A percentile compares a stretch with the other conserved stretches of the same genome.
These are phyloP conservation scores for Acleris sparsana DNA, from an alignment of 2,888 invertebrate species.

Conservation along the genomic window DNA sequence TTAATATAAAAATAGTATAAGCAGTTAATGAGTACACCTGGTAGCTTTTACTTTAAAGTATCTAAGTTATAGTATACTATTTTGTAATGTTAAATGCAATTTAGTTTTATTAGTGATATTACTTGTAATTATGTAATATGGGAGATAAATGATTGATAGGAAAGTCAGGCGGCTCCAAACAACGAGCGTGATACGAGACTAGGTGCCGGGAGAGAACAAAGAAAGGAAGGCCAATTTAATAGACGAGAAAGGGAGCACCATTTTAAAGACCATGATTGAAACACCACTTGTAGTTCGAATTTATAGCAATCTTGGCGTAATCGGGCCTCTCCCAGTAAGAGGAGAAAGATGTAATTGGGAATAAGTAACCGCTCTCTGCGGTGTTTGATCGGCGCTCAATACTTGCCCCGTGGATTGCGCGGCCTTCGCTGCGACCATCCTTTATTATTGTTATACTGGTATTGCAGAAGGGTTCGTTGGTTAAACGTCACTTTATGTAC, in stretches of 20 bases:
- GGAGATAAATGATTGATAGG: neutral
- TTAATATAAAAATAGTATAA: neutral
- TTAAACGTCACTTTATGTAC: no score
- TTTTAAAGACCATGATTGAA: slow-evolving; percentile 76
- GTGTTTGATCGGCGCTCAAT: slow-evolving; percentile 57
- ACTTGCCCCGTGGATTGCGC: slow-evolving; percentile 48
- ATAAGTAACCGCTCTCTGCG: slow-evolving; percentile 69
- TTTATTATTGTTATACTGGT: no score
- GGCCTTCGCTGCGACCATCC: slow-evolving; percentile 2
- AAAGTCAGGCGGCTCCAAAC: slow-evolving; percentile 39
- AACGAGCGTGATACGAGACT: slow-evolving; percentile 57
- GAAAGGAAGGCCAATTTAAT: slow-evolving; percentile 79
- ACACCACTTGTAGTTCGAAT: slow-evolving; percentile 76
- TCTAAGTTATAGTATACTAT: no score
- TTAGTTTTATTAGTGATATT: no score
- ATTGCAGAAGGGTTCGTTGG: no score
- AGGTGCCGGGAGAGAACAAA: slow-evolving; percentile 66
- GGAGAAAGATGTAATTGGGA: slow-evolving; percentile 73
- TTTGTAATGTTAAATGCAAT: no score
- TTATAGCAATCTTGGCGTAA: slow-evolving; percentile 79
- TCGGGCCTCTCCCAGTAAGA: slow-evolving; percentile 72
- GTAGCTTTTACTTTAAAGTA: neutral
- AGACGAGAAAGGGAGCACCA: slow-evolving; percentile 79
- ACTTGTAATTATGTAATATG: no score
- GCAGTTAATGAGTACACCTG: neutral